These are phyloP conservation scores for Tiliacea citrago DNA, from an alignment of 2,888 invertebrate species.

Conservation along the genomic window DNA sequence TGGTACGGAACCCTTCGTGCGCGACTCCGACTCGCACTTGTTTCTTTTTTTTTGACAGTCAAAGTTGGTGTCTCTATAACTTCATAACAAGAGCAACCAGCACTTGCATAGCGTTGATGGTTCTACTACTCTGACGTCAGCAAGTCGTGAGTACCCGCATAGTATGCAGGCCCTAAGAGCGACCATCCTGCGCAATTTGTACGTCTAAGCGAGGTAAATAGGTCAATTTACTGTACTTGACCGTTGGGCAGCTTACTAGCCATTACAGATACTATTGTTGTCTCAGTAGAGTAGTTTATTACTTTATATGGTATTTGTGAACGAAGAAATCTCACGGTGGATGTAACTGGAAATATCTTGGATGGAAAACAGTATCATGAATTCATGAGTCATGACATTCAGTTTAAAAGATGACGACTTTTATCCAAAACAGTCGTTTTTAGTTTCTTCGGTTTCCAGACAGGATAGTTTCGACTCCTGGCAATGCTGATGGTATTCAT, in stretches of 20 bases:
- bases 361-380: neutral
- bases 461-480: too few species aligned
- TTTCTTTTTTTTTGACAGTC: too few species aligned
- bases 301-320: neutral
- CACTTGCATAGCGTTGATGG: neutral
- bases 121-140: neutral
- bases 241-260: conserved; percentile 35
- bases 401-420: too few species aligned
- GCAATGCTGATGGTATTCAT: too few species aligned
- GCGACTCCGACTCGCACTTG: too few species aligned
- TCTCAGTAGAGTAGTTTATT: conserved; percentile 6
- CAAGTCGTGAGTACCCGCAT: conserved; percentile 15
- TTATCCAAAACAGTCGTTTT: too few species aligned
- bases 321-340: neutral
- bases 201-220: conserved; percentile 38
- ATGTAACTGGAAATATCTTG: neutral
- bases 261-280: conserved; percentile 46
- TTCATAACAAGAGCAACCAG: neutral
- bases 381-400: too few species aligned
- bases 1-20: too few species aligned
- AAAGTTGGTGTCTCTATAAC: too few species aligned
- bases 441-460: too few species aligned
- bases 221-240: conserved; percentile 61
- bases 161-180: conserved; percentile 3
- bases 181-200: conserved; percentile 43